Base-by-base conservation (phyloP, 2,888 invertebrate genomes). In the Notodonta ziczac region DNA sequence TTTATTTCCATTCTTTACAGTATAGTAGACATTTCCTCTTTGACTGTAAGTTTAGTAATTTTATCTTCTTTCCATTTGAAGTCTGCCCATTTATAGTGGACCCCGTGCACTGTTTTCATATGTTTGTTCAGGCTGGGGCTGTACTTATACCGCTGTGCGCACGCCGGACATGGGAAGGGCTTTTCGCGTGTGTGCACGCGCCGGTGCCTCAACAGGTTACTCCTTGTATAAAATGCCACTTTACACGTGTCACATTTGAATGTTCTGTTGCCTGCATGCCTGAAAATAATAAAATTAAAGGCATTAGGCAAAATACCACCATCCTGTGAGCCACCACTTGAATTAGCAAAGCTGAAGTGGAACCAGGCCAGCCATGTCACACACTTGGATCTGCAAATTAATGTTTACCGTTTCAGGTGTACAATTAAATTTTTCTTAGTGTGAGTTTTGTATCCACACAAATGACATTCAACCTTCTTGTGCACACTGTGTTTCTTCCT, bases 71-170 rank as follows among this genome's bases (percentile, higher is more conserved):
- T 83, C 59, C 70, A 70, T 66, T 78, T 87, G 48, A 78, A 75
- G 65, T 91, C 86, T 53, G 84, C 82, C 90, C 93, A 91, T 73
- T 88, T 90, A 68, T 87, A 92, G 42, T 85, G 78, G 14, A 91
- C 76, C 35, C 89, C 87, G 73, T 94, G 94, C 2, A 89, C 80
- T 40, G 83, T 85, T 48, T 83, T 83, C 88, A 94, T 90, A 67
- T 94, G 94, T 74, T 91, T 93, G 72, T 93, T 94, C 4, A 94
- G 81, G 66, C 91, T 92, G 24, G 90, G 84, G 63, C 93, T 93
- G 61, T 92, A 89, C 24, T 87, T 82, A 66, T 93, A 93, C 52
- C 82, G 82, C 65, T 91, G 90, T 2, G 84, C 72, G 60, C 94
- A 94, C 42, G 84, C 82, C 0, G 89, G 88, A 62, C 94, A 94